Percentiles rank a stretch among this genome's conserved stretches.
Conservation (phyloP, 1,140 invertebrate species). For the Ips nitidus region DNA sequence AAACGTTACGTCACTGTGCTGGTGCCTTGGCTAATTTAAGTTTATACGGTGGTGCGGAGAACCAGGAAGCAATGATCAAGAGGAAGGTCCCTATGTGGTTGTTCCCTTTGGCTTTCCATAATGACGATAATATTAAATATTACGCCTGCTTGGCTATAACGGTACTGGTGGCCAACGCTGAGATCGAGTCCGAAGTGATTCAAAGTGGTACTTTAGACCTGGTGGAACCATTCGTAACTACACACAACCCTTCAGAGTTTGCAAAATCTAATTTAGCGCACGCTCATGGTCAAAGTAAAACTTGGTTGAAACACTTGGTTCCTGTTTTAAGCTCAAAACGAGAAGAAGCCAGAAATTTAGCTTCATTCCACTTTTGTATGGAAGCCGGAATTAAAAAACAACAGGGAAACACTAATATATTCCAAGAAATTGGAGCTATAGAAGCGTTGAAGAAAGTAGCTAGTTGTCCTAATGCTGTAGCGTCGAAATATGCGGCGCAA, state of each 20-base stretch:
- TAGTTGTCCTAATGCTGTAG: constrained; percentile 96
- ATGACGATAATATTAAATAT: constrained; percentile 96
- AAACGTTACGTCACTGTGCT: constrained; percentile 92
- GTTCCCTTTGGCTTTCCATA: constrained; percentile 95
- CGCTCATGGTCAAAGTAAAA: constrained; percentile 94
- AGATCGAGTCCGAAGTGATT: constrained; percentile 94
- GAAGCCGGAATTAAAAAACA: constrained; percentile 97
- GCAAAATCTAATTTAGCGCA: constrained; percentile 89
- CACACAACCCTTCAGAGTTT: constrained; percentile 93
- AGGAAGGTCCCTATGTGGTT: constrained; percentile 96
- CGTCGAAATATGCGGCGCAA: constrained; percentile 96
- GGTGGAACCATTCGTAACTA: constrained; percentile 94
- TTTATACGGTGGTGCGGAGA: constrained; percentile 94
- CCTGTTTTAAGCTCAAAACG: constrained; percentile 94
- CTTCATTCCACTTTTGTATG: constrained; percentile 99
- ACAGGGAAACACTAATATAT: constrained; percentile 93
- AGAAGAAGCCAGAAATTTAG: constrained; percentile 93
- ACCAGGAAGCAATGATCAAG: constrained; percentile 97
- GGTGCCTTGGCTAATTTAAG: constrained; percentile 95
- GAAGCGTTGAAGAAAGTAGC: constrained; percentile 95
- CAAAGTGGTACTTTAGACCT: constrained; percentile 94
- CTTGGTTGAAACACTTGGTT: constrained; percentile 91
- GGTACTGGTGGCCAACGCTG: constrained; percentile 95
- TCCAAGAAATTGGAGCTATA: constrained; percentile 92
- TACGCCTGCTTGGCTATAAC: constrained; percentile 98